Percentiles rank a stretch among this genome's conserved stretches.
Evolutionary conservation across 1,140 invertebrate species (phyloP).

Genomic region (Periplaneta americana): DNA sequence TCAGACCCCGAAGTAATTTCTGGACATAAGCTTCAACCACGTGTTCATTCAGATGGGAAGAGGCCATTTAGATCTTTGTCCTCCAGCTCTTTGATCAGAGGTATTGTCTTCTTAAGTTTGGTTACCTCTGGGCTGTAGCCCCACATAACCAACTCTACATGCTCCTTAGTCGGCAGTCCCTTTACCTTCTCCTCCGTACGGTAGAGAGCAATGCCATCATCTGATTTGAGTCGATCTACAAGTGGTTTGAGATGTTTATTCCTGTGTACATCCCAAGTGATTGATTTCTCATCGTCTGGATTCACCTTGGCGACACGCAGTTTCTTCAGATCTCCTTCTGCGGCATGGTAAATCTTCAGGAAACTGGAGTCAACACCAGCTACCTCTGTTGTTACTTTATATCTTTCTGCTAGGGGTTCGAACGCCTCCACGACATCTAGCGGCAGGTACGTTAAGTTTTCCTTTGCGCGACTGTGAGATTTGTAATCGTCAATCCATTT

Average conservation of each 20-base stretch:
- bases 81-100: constrained; percentile 30
- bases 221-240: constrained; percentile 27
- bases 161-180: constrained; percentile 33
- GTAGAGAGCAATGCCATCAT: constrained; percentile 28
- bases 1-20: no score
- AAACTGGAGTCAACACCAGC: not conserved
- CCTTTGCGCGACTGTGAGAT: constrained; percentile 38
- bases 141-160: constrained; percentile 36
- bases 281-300: constrained; percentile 2
- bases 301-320: constrained; percentile 28
- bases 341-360: constrained; percentile 28
- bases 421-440: constrained; percentile 34
- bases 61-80: not conserved
- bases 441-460: constrained; percentile 36
- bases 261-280: constrained; percentile 38
- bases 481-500: constrained; percentile 38
- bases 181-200: constrained; percentile 29
- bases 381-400: constrained; percentile 23
- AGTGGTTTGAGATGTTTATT: constrained; percentile 31
- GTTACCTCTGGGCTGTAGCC: constrained; percentile 33
- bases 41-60: not conserved
- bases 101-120: constrained; percentile 35
- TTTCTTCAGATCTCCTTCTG: constrained; percentile 34
- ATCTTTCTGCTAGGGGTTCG: constrained; percentile 30
- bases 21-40: no score